These are phyloP conservation scores for Hipposideros armiger DNA, from an alignment of 2,113 vertebrate species.

Conservation along the genomic window DNA sequence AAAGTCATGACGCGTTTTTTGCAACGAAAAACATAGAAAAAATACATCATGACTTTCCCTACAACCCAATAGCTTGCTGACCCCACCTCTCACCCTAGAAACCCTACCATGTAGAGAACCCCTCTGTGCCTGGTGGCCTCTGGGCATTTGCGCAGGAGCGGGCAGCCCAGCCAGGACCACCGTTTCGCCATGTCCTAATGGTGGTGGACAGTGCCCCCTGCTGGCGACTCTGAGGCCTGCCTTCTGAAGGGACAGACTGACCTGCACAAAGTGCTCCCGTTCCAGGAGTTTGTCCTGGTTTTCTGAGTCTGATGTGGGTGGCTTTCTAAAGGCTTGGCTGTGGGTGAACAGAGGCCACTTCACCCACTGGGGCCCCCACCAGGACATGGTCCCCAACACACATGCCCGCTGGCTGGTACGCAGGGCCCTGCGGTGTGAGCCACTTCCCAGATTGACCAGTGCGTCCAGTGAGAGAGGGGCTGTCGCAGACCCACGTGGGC, in stretches of 20 bases:
- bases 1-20: too few species aligned
- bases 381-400: fast-evolving
- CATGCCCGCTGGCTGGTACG: fast-evolving
- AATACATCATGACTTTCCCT: too few species aligned
- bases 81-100: background rate
- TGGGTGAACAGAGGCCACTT: background rate
- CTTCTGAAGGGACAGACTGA: background rate
- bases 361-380: too few species aligned
- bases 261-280: background rate
- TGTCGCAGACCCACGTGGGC: background rate
- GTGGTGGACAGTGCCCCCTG: background rate
- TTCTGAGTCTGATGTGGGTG: background rate
- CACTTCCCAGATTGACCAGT: background rate
- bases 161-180: too few species aligned
- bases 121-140: background rate
- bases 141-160: too few species aligned
- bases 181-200: too few species aligned
- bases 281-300: fast-evolving
- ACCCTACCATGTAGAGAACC: fast-evolving
- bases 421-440: fast-evolving
- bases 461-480: background rate
- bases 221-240: background rate
- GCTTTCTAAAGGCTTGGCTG: fast-evolving
- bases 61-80: too few species aligned
- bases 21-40: too few species aligned